Base-by-base conservation (phyloP, 2,113 vertebrate species). In the Hyaena hyaena region DNA sequence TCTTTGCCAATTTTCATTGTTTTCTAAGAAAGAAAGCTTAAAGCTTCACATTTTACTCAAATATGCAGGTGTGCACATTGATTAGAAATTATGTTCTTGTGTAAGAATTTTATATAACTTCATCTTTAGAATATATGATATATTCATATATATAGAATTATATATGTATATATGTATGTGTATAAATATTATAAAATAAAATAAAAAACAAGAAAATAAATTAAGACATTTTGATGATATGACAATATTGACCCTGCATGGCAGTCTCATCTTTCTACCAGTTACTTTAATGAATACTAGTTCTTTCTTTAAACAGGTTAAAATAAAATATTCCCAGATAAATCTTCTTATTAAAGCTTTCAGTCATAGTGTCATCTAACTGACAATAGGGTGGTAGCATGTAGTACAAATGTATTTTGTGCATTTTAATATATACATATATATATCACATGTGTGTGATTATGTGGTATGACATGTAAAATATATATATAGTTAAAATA, bases 171-270 rank as follows among this genome's bases (percentile, higher is more conserved):
- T 14, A 82, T 4, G 69, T 6, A n/a, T 3, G 17, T 10, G 28
- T 24, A 10, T 48, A 65, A 39, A 39, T 39, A 39, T 39, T 39
- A 39, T 39, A 39, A 39, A 39, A 39, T 39, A 39, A 39, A 94
- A 81, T 39, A 1, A 95, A 90, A 65, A 88, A 82, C 89, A 95
- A 88, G 87, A 93, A 91, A 95, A 93, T 39, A 93, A 94, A 71
- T 55, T 65, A 89, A 77, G 76, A 77, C 83, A 66, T 85, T 88
- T 88, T 85, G 97, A 97, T 5, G 16, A 53, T 53, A 53, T 53
- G 53, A 53, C 35, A 77, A 55, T 77, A 66, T 39, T 45, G 28
- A 58, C 4, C 2, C n/a, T 87, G 61, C 31, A 58, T 15, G 58
- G 9, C 35, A 26, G 26, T 76, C 14, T 65, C 63, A 43, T 66